Evolutionary conservation across 2,888 invertebrate genomes (phyloP).

Genomic region (Serrognathus titanus): DNA sequence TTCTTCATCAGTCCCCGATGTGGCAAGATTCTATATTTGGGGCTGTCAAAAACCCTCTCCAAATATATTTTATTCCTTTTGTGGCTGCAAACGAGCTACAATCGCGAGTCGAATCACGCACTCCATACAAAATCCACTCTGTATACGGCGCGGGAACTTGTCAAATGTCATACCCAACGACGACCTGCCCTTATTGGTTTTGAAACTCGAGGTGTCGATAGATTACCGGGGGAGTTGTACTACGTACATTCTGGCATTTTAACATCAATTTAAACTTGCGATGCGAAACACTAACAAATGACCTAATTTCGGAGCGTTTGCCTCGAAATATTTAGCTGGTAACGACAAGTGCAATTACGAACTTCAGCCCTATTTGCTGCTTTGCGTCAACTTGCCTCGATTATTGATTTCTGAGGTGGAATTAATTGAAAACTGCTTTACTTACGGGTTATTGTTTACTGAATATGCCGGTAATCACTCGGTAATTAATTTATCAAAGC

Average conservation of each 20-base stretch:
- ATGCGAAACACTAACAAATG: slow-evolving; percentile 1
- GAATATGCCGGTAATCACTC: no score
- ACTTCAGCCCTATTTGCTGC: neutral
- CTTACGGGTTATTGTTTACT: no score
- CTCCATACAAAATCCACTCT: slow-evolving; percentile 31
- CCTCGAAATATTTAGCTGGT: neutral
- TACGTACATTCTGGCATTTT: slow-evolving; percentile 18
- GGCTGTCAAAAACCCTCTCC: slow-evolving; percentile 1
- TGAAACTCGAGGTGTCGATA: slow-evolving; percentile 22
- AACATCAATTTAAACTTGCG: slow-evolving; percentile 3
- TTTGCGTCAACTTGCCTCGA: neutral
- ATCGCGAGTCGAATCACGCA: slow-evolving; percentile 28
- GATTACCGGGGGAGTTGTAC: slow-evolving; percentile 14
- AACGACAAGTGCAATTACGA: slow-evolving; percentile 1
- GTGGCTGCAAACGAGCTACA: neutral
- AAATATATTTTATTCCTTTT: slow-evolving; percentile 1
- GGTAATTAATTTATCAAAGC: no score
- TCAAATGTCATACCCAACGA: slow-evolving; percentile 26
- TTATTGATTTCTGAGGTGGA: neutral
- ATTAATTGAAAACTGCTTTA: no score
- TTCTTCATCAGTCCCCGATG: neutral
- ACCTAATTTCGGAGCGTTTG: slow-evolving; percentile 1
- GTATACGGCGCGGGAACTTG: slow-evolving; percentile 25
- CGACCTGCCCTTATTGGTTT: slow-evolving; percentile 23
- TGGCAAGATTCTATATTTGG: neutral